A percentile compares a stretch with the other conserved stretches of the same genome.
Conservation (phyloP, 2,797 vertebrate genomes). For the Mormyrus hasselquistii region DNA sequence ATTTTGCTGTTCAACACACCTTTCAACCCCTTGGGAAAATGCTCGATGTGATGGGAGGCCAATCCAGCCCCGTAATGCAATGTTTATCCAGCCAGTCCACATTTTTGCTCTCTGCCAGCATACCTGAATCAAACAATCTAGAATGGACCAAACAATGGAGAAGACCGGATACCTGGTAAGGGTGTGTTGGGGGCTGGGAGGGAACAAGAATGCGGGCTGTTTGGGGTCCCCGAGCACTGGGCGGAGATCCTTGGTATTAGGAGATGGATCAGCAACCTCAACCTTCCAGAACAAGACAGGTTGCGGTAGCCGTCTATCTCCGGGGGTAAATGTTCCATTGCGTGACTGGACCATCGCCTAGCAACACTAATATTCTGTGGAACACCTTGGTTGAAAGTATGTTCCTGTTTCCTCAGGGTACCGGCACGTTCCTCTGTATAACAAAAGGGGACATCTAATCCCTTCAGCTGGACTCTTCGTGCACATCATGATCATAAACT, state of each 20-base stretch:
- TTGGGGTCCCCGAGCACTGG: neutral
- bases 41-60: neutral
- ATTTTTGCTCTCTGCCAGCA: neutral
- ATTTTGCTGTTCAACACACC: neutral
- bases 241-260: neutral
- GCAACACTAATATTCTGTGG: neutral
- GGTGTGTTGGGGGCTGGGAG: neutral
- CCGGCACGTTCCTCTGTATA: slow-evolving; percentile 83
- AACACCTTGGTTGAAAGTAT: neutral
- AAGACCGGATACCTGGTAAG: neutral
- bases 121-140: neutral
- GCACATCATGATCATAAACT: slow-evolving; percentile 64
- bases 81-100: neutral
- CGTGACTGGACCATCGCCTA: neutral
- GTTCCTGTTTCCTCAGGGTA: slow-evolving; percentile 67
- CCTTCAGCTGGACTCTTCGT: slow-evolving; percentile 82
- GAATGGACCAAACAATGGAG: neutral
- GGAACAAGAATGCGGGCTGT: neutral
- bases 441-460: slow-evolving; percentile 73
- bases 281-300: neutral
- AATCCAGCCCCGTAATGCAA: neutral
- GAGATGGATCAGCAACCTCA: neutral
- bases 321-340: neutral
- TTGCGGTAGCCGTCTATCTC: neutral
- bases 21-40: neutral